Conservation (phyloP, 2,888 invertebrate species). For the Aporophyla nigra region DNA sequence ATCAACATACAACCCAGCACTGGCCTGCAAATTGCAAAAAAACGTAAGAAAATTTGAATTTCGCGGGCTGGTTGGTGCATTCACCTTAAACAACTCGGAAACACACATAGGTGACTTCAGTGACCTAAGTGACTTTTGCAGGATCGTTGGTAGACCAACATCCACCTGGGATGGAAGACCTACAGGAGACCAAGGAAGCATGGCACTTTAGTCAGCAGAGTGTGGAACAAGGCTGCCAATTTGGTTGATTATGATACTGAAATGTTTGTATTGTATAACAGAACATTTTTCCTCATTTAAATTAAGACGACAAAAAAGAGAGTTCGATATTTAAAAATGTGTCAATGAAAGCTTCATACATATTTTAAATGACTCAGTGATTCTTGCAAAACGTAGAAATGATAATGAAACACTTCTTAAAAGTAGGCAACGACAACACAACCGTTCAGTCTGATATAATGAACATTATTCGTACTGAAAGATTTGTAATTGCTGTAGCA, state of each 20-base stretch:
- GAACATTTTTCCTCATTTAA: neutral
- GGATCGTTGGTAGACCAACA: neutral
- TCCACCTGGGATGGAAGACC: neutral
- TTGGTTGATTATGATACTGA: too few relatives aligned
- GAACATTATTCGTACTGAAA: conserved; percentile 21
- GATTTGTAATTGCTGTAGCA: conserved; percentile 23
- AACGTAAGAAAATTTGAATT: too few relatives aligned
- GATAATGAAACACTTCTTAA: conserved; percentile 17
- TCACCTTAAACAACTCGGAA: neutral
- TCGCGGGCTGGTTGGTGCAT: too few relatives aligned
- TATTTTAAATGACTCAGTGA: conserved; percentile 16
- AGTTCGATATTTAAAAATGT: conserved; percentile 1
- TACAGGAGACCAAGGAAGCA: neutral
- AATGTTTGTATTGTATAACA: neutral
- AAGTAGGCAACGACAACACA: conserved; percentile 31
- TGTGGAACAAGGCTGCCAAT: neutral
- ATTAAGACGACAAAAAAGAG: neutral
- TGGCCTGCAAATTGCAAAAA: too few relatives aligned
- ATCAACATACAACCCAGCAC: too few relatives aligned
- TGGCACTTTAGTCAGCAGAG: too few relatives aligned
- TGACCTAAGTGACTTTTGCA: neutral
- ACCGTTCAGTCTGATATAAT: conserved; percentile 23
- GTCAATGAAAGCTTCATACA: conserved; percentile 4
- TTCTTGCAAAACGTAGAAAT: conserved; percentile 8
- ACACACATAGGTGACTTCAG: too few relatives aligned